These are phyloP conservation scores for Pica pica DNA, from an alignment of 2,113 vertebrate genomes.

Conservation along the genomic window DNA sequence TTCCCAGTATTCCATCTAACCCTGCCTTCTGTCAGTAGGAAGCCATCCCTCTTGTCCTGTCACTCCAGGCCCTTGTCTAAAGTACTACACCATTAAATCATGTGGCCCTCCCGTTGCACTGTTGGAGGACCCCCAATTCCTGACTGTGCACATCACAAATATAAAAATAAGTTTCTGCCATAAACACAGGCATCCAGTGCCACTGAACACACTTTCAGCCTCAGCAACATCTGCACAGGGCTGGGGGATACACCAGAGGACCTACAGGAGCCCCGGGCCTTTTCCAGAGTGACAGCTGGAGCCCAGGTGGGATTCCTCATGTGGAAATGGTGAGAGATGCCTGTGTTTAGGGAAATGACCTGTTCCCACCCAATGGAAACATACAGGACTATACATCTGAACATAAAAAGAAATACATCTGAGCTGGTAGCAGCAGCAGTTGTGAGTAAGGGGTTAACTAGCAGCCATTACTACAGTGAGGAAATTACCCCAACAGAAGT, in stretches of 20 bases:
- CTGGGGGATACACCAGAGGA: background rate
- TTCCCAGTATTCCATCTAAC: background rate
- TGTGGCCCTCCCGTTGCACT: background rate
- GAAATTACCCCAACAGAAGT: constrained; percentile 68
- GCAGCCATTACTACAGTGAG: constrained; percentile 35
- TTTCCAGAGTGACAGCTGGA: background rate
- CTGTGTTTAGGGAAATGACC: background rate
- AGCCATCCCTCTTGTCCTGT: background rate
- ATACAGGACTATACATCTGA: background rate
- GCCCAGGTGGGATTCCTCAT: background rate
- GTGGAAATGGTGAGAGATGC: background rate
- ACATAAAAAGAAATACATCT: background rate
- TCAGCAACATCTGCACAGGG: background rate
- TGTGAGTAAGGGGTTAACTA: constrained; percentile 55
- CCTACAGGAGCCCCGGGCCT: background rate
- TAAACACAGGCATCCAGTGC: background rate
- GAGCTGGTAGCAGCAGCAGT: background rate
- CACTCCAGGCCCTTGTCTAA: background rate
- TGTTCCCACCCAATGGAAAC: background rate
- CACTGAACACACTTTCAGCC: background rate
- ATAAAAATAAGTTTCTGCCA: background rate
- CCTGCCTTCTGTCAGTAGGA: background rate
- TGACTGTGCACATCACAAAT: background rate
- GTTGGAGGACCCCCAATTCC: background rate
- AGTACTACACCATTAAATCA: background rate